Percentiles rank a stretch among this genome's conserved stretches.
Conservation (phyloP, 2,113 vertebrate species). For the Nothobranchius furzeri region DNA sequence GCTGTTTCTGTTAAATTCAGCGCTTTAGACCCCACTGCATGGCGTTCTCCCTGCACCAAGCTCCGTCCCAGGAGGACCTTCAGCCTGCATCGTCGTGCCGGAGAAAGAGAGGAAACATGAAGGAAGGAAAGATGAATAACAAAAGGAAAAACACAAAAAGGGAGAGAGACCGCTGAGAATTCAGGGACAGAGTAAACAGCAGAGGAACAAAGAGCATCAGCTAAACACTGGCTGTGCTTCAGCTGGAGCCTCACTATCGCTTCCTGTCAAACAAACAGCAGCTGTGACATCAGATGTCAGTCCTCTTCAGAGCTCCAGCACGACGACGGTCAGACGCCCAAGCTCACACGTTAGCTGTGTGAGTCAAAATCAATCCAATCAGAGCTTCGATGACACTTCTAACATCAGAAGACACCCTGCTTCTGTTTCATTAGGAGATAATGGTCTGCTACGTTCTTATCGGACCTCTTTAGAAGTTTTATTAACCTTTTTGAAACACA, state of each 20-base stretch:
- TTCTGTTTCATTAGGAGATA: too few relatives aligned
- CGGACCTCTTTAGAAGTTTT: too few relatives aligned
- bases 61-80: constrained; percentile 39
- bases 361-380: too few relatives aligned
- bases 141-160: constrained; percentile 25
- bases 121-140: constrained; percentile 40
- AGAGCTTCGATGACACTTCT: too few relatives aligned
- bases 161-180: constrained; percentile 42
- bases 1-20: constrained; percentile 18
- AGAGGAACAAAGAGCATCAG: constrained; percentile 26
- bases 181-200: constrained; percentile 52
- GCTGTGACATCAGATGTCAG: constrained; percentile 39
- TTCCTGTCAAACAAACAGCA: constrained; percentile 60
- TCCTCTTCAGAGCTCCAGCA: constrained; percentile 11
- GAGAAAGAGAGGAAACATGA: constrained; percentile 41
- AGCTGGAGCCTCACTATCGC: constrained; percentile 30
- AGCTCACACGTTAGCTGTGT: constrained; percentile 9
- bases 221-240: constrained; percentile 57
- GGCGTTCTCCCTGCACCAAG: constrained; percentile 7
- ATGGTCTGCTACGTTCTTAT: too few relatives aligned
- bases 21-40: constrained; percentile 5
- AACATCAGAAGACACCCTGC: too few relatives aligned
- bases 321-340: not conserved
- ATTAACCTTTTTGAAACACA: too few relatives aligned
- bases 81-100: constrained; percentile 36